phyloP scores from a whole-genome alignment of 1,140 invertebrate species.

The Bombus soroeensis region DNA sequence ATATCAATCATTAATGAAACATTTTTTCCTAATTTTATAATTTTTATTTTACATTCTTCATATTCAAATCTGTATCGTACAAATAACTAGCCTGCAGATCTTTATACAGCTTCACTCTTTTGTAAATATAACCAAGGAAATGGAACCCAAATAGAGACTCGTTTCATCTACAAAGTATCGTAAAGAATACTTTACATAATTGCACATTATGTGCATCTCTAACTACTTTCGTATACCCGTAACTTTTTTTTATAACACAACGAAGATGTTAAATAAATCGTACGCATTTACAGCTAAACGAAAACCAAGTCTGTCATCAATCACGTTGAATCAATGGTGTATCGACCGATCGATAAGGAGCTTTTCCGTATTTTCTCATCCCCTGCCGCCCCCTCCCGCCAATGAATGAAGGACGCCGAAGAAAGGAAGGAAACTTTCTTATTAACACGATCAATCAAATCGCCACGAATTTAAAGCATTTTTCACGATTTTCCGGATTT shows the following conservation, averaged over 20 bases:
- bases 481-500: constrained; percentile 73
- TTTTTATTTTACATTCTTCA: background rate
- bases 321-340: constrained; percentile 64
- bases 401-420: constrained; percentile 47
- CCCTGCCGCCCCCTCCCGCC: background rate
- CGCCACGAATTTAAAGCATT: constrained; percentile 70
- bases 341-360: constrained; percentile 54
- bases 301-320: constrained; percentile 48
- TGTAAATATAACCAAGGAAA: too few species aligned
- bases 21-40: background rate
- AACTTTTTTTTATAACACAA: too few species aligned
- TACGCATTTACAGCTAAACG: background rate
- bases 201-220: too few species aligned
- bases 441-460: constrained; percentile 78
- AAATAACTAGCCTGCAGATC: background rate
- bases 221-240: too few species aligned
- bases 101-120: too few species aligned
- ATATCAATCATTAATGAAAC: too few species aligned
- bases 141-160: too few species aligned
- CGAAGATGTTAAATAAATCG: background rate
- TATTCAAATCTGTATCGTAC: background rate
- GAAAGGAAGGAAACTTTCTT: constrained; percentile 73
- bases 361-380: constrained; percentile 32
- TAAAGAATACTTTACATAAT: too few species aligned
- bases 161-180: too few species aligned